phyloP scores from a whole-genome alignment of 1,140 invertebrate genomes.

The Pseudomyrmex flavicornis region DNA sequence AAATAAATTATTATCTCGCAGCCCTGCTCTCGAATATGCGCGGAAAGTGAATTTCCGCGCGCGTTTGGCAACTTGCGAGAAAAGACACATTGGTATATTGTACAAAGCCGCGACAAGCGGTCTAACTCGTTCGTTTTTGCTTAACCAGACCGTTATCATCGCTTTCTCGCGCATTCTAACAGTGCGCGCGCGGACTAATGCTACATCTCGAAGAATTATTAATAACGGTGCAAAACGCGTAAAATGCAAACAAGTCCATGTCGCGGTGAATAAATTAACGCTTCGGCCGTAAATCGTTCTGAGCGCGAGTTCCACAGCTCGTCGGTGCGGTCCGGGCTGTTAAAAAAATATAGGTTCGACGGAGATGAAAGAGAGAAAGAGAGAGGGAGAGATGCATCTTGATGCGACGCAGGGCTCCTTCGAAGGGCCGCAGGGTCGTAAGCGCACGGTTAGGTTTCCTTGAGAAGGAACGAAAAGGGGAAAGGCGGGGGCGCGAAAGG shows the following conservation, averaged over 20 bases:
- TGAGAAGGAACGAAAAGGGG: background rate
- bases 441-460: background rate
- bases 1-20: conserved; percentile 56
- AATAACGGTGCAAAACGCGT: no score
- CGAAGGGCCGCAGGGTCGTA: conserved; percentile 51
- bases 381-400: conserved; percentile 31
- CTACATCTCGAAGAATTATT: no score
- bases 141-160: no score
- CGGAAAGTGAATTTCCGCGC: conserved; percentile 28
- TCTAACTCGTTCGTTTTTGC: no score
- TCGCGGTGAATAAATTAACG: background rate
- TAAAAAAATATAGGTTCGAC: conserved; percentile 10
- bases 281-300: background rate
- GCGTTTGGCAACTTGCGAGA: background rate
- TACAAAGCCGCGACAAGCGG: no score
- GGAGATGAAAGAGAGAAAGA: background rate
- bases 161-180: no score
- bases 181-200: no score
- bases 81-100: background rate
- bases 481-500: conserved; percentile 65
- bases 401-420: conserved; percentile 15
- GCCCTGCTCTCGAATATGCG: background rate
- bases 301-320: background rate
- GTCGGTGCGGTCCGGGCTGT: background rate
- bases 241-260: no score